Evolutionary conservation across 1,140 invertebrate species (phyloP), one percentile per base, ranked within the genome.

Genomic region (Polypedilum vanderplanki): DNA sequence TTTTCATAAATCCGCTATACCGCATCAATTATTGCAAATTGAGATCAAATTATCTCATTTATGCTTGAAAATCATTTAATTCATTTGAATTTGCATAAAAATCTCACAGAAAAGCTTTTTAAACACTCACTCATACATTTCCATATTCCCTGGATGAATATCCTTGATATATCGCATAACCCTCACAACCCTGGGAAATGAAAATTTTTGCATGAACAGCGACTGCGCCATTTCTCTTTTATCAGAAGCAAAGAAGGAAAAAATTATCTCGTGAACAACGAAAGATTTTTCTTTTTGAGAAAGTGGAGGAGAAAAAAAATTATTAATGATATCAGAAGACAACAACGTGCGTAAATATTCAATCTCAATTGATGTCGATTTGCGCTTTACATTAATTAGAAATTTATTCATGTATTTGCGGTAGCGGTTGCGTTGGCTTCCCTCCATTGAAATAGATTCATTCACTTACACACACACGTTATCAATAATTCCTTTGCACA

Each of bases 151-250:
- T 20, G 65, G 65, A 70, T 70, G 10, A 8, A 70, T 22, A 70
- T 70, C 65, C 65, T 70, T 70, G 65, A 70, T n/a, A 17, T 67
- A 33, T 70, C 65, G 17, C 17, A 70, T 70, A 70, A 70, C 65
- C 65, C 65, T 70, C 65, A 70, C 65, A 70, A 70, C 65, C 65
- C 65, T 70, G 65, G 65, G 65, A 70, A 70, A 70, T 70, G 17
- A 22, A 70, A 70, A 20, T 70, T 70, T 70, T 70, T 70, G 65
- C 65, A 70, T 70, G 17, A 18, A 70, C 17, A 18, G 65, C 65
- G 65, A 18, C 17, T 20, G 20, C 65, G 65, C 65, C 20, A 22
- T 70, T 22, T 70, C 65, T 70, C 65, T 70, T 22, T 22, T 70
- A 20, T 70, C 65, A 20, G 9, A 18, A 70, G 17, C 18, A 67